Conservation (phyloP, 2,888 invertebrate genomes). For the Luffia ferchaultella region DNA sequence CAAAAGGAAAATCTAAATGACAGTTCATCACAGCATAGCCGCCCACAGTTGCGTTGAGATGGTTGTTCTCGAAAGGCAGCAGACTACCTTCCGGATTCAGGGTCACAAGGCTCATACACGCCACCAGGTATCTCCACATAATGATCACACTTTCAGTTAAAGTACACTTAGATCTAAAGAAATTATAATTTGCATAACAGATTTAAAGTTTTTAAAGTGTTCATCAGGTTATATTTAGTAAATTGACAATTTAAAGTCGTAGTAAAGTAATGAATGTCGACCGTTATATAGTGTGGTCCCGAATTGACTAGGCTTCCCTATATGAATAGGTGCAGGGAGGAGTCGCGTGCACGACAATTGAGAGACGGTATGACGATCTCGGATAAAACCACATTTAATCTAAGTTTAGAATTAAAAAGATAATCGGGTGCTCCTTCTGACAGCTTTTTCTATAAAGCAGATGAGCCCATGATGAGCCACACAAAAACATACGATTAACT, state of each 20-base stretch:
- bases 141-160: neutral
- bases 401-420: no score
- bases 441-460: no score
- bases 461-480: no score
- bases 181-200: no score
- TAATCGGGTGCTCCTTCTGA: no score
- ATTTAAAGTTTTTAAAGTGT: no score
- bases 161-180: no score
- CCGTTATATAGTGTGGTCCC: neutral
- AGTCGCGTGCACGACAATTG: neutral
- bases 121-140: constrained; percentile 1
- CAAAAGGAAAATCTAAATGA: constrained; percentile 87
- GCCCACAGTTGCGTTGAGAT: constrained; percentile 75
- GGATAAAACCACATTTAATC: neutral
- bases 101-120: neutral
- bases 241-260: no score
- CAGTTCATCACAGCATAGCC: constrained; percentile 84
- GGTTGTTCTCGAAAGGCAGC: constrained; percentile 46
- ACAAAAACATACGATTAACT: no score
- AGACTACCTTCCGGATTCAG: constrained; percentile 23
- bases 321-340: neutral
- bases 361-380: neutral
- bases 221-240: no score
- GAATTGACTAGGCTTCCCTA: neutral
- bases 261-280: neutral